Evolutionary conservation across 2,113 vertebrate genomes (phyloP).

Genomic region (Scopus umbretta): DNA sequence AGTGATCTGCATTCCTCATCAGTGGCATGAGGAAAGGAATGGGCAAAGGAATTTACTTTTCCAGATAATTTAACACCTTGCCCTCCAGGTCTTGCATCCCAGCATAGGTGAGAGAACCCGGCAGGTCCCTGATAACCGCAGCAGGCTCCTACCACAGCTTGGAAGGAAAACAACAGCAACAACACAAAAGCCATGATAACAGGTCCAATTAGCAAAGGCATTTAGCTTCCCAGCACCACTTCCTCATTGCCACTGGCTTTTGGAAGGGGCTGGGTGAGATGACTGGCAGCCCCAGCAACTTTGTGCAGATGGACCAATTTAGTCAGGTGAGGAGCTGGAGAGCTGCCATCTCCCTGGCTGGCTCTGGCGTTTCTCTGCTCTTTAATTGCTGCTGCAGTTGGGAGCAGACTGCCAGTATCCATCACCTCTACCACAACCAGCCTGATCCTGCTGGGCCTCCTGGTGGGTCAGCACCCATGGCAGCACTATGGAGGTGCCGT

Average conservation of each 20-base stretch:
- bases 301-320: background rate
- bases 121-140: background rate
- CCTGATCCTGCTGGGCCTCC: background rate
- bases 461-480: background rate
- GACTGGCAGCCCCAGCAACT: slow-evolving; percentile 16
- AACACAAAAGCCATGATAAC: background rate
- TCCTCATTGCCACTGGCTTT: background rate
- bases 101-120: background rate
- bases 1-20: background rate
- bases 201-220: background rate
- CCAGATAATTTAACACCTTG: background rate
- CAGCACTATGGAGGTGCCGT: accelerated
- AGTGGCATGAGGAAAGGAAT: background rate
- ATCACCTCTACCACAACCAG: background rate
- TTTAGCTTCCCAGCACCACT: background rate
- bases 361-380: background rate
- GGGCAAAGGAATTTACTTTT: background rate
- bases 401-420: accelerated
- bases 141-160: background rate
- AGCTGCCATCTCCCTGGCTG: background rate
- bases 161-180: background rate
- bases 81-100: background rate
- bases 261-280: background rate
- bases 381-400: background rate
- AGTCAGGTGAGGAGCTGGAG: background rate